These are phyloP conservation scores for Willowsia nigromaculata DNA, from an alignment of 2,888 invertebrate genomes.

Conservation along the genomic window DNA sequence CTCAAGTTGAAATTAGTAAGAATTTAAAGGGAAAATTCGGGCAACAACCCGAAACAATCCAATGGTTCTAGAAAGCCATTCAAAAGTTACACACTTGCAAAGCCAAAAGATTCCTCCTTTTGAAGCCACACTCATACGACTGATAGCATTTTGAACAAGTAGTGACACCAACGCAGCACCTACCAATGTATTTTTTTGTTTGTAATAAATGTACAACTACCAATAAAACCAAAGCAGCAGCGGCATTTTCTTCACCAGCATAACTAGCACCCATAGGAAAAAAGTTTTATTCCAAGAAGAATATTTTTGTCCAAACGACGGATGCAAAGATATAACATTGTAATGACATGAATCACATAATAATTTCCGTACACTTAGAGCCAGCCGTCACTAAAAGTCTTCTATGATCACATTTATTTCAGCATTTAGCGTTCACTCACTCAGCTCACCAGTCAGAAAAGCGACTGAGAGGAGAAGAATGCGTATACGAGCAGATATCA, in stretches of 20 bases:
- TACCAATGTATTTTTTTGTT: neutral
- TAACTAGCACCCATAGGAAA: slow-evolving; percentile 16
- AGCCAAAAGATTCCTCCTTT: too few relatives aligned
- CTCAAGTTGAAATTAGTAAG: too few relatives aligned
- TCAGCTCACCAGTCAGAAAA: neutral
- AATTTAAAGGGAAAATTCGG: too few relatives aligned
- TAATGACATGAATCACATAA: slow-evolving; percentile 34
- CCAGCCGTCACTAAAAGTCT: slow-evolving; percentile 51
- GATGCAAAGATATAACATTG: neutral
- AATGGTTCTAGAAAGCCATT: too few relatives aligned
- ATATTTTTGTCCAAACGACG: neutral
- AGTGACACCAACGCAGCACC: too few relatives aligned
- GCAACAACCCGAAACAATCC: too few relatives aligned
- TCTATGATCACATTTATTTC: slow-evolving; percentile 21
- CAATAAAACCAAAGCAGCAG: neutral
- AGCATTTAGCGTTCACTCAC: neutral
- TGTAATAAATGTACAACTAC: neutral
- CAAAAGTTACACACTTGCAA: too few relatives aligned
- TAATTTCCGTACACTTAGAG: neutral
- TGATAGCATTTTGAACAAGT: too few relatives aligned
- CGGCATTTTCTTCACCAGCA: neutral
- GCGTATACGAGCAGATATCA: neutral
- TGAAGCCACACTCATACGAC: too few relatives aligned
- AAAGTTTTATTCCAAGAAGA: slow-evolving; percentile 34
- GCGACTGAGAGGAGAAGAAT: neutral